Evolutionary conservation across 1,140 invertebrate species (phyloP).

Genomic region (Drosophila pandora): DNA sequence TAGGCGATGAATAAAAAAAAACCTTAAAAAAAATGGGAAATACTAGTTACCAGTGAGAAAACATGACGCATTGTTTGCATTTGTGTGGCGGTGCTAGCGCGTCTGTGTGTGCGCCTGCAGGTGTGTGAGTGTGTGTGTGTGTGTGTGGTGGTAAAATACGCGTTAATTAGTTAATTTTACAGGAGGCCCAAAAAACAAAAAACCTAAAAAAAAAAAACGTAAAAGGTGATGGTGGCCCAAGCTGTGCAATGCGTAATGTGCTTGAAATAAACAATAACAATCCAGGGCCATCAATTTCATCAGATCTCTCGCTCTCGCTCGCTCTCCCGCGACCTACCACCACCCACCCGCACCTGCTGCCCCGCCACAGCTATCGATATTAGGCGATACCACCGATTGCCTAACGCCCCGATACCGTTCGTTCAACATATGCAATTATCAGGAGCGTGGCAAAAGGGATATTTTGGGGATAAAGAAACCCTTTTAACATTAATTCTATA

Average conservation of each 20-base stretch:
- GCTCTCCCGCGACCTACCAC: background rate
- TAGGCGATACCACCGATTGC: background rate
- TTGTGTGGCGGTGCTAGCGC: constrained; percentile 12
- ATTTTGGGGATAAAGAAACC: background rate
- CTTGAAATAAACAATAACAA: constrained; percentile 36
- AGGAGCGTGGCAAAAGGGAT: background rate
- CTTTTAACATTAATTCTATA: background rate
- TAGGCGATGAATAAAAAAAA: background rate
- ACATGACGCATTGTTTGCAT: constrained; percentile 61
- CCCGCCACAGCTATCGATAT: constrained; percentile 24
- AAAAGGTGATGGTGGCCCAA: background rate
- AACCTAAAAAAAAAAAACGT: background rate
- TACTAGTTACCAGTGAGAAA: constrained; percentile 43
- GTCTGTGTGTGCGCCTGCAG: constrained; percentile 9
- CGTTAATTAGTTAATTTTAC: constrained; percentile 20
- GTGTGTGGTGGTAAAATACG: constrained; percentile 21
- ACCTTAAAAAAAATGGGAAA: constrained; percentile 15
- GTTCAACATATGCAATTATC: constrained; percentile 36
- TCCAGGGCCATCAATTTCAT: constrained; percentile 21
- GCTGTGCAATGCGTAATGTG: constrained; percentile 34
- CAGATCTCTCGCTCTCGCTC: constrained; percentile 3
- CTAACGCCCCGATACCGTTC: constrained; percentile 8
- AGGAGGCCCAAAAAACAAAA: constrained; percentile 1
- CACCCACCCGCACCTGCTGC: background rate
- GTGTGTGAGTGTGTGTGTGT: constrained; percentile 11